Evolutionary conservation across 37 sponge, comb jelly and placozoan genomes (phyloP), one percentile per base, ranked within the genome.

Genomic region (Oopsacas minuta): DNA sequence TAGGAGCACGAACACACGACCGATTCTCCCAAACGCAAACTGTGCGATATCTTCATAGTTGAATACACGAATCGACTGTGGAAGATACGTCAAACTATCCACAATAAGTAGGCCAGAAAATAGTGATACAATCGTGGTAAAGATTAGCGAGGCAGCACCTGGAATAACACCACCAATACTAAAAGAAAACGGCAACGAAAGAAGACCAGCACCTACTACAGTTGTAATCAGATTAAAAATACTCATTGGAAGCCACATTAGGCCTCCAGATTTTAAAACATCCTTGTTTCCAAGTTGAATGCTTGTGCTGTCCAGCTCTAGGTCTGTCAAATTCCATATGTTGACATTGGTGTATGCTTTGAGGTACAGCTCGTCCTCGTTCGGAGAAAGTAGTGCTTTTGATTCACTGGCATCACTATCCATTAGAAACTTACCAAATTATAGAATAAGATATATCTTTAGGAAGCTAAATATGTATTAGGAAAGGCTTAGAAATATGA

Each of bases 161-260:
- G 86, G 81, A 0, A 89, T 36, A 20, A 93, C 53, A 0, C 93
- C 93, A 23, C 93, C 93, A 39, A 84, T 39, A 0, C 82, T 83
- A 82, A 93, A 90, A 34, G 88, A 90, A 53, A 90, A 93, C 7
- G 93, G 88, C 1, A 93, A 89, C 0, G 93, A 90, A 23, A 93
- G 83, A 0, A 91, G 90, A 0, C 93, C 93, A 15, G 93, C 93
- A n/a, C 93, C 93, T 8, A 93, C 83, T 82, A 87, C 86, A 5
- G 88, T 93, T 35, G 89, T 89, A 37, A 90, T 89, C 28, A 93
- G 86, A 85, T 52, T 89, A 38, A 90, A 90, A 0, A 93, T 42
- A 28, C 75, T 61, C 75, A 61, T 61, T 25, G 75, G 75, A 34
- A 61, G 75, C 75, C 75, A 61, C 75, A 61, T 61, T 12, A 20